These are phyloP conservation scores for Periophthalmodon schlosseri DNA, from an alignment of 2,113 vertebrate genomes.

Conservation along the genomic window DNA sequence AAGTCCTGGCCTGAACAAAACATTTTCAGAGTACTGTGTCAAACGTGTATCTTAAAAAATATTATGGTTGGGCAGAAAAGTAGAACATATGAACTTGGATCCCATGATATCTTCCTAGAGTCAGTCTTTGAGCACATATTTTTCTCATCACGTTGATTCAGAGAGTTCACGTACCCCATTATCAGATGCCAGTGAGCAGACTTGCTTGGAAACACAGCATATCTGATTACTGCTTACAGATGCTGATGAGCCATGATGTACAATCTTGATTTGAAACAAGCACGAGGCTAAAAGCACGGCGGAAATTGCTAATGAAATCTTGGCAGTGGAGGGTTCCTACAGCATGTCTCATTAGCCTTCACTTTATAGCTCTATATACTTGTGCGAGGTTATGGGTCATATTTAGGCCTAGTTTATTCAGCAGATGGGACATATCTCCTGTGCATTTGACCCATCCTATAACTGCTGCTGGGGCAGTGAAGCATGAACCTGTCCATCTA, in stretches of 20 bases:
- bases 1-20: conserved; percentile 40
- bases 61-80: conserved; percentile 27
- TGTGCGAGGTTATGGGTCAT: not conserved
- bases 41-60: conserved; percentile 17
- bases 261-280: conserved; percentile 58
- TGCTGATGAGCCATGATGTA: conserved; percentile 54
- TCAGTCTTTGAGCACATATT: conserved; percentile 11
- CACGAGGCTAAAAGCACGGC: conserved; percentile 42
- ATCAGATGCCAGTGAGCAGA: conserved; percentile 13
- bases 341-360: not conserved
- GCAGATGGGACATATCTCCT: not conserved
- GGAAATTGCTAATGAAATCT: conserved; percentile 68
- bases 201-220: conserved; percentile 41
- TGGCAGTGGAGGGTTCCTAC: conserved; percentile 44
- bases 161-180: conserved; percentile 19
- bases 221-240: conserved; percentile 58
- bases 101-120: not conserved
- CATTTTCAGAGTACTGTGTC: conserved; percentile 20
- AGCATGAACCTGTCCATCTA: too few species aligned
- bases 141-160: conserved; percentile 7
- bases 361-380: not conserved
- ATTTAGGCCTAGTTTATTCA: not conserved
- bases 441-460: not conserved
- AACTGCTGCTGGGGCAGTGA: not conserved
- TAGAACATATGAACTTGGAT: conserved; percentile 2